A percentile compares a stretch with the other conserved stretches of the same genome.
Conservation (phyloP, 2,113 vertebrate genomes). For the Gambusia affinis region DNA sequence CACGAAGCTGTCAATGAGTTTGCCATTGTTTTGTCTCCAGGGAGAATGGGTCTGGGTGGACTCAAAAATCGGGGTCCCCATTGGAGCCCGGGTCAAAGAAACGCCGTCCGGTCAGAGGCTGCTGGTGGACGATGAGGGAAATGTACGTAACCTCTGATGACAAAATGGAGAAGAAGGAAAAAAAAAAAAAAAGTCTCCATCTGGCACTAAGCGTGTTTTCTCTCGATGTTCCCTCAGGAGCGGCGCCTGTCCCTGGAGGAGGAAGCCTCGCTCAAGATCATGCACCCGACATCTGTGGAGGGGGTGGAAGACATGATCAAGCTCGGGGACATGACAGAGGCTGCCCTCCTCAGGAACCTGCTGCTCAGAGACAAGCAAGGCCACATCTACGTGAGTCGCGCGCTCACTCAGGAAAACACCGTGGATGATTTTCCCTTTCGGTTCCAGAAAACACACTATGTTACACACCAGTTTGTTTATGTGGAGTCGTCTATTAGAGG, state of each 20-base stretch:
- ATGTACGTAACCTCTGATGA: constrained; percentile 75
- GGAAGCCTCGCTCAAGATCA: constrained; percentile 77
- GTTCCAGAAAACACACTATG: too few relatives aligned
- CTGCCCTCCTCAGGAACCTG: constrained; percentile 91
- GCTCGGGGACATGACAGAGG: constrained; percentile 91
- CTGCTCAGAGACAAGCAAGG: constrained; percentile 86
- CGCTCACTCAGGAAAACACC: background rate
- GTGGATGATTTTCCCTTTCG: background rate
- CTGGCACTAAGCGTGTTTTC: background rate
- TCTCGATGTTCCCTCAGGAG: constrained; percentile 76
- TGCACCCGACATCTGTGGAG: constrained; percentile 89
- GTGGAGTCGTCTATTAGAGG: background rate
- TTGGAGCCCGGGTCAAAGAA: constrained; percentile 87
- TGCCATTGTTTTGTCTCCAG: constrained; percentile 65
- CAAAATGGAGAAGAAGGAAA: background rate
- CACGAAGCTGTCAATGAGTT: background rate
- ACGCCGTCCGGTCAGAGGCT: constrained; percentile 78
- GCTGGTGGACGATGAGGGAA: constrained; percentile 90
- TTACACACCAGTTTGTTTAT: background rate
- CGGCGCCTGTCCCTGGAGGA: constrained; percentile 74
- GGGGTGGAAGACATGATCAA: constrained; percentile 95
- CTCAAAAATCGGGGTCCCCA: constrained; percentile 77
- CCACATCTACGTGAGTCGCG: constrained; percentile 88
- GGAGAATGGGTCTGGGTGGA: constrained; percentile 94
- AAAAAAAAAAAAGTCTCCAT: background rate